Base-by-base conservation (phyloP, 2,888 invertebrate genomes). In the Tipula lateralis region DNA sequence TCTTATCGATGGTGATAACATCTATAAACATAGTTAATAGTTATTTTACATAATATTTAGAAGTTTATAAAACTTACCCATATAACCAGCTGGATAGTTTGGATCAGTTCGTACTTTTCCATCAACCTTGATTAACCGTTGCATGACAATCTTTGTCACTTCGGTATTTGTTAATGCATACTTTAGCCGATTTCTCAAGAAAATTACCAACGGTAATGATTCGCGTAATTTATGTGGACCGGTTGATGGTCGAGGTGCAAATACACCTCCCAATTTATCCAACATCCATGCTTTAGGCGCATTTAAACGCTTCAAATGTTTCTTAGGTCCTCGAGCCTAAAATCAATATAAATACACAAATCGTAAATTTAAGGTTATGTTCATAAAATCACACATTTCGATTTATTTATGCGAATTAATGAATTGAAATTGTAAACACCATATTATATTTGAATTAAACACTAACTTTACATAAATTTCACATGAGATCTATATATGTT, bases 211-310 rank as follows among this genome's bases (percentile, higher is more conserved):
- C 34, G 99, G 99, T 87, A 99, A 92, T 85, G 98, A 99, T 91
- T 99, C 99, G 88, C 99, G 93, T 87, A 99, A 91, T 91, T 98
- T 99, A 93, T 99, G 99, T 85, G 99, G 99, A 85, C 99, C 99
- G 87, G 97, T 96, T 89, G 97, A 96, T 86, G 99, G 99, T 88
- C 98, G 95, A 86, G 99, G 99, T 87, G 99, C 99, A 90, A 97
- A 99, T 85, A 97, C 97, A 89, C 99, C 99, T 87, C 98, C 97
- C 88, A 99, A 92, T 92, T 99, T 99, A 93, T 99, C 99, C 93
- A 99, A 94, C 99, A 99, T 99, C 99, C 99, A 99, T 96, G 99
- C 97, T 92, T 98, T 99, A 12, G 99, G 99, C 85, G 99, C 99
- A 91, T 96, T 95, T 89, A 99, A 93, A 91, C 99, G 98, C 95